Evolutionary conservation across 1,140 invertebrate species (phyloP).

Genomic region (Cherax quadricarinatus): DNA sequence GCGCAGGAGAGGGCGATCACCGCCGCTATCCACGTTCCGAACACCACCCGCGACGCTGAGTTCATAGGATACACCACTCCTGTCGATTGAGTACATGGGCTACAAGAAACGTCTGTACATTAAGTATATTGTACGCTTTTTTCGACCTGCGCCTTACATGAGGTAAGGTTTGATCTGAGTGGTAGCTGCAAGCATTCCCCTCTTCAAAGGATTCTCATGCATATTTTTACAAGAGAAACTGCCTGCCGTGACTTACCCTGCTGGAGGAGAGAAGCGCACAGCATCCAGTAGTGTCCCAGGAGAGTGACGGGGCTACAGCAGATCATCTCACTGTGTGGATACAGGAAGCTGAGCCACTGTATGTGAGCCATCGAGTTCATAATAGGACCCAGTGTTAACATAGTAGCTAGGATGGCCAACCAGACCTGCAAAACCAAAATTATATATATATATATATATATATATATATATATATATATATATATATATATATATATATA

Average conservation of each 20-base stretch:
- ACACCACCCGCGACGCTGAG: constrained; percentile 7
- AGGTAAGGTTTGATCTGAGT: too few species aligned
- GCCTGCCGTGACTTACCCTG: not conserved
- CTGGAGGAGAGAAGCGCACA: constrained; percentile 24
- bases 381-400: not conserved
- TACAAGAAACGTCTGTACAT: not conserved
- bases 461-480: too few species aligned
- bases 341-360: not conserved
- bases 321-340: not conserved
- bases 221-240: too few species aligned
- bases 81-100: not conserved
- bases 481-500: too few species aligned
- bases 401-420: not conserved
- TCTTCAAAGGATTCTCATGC: too few species aligned
- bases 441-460: too few species aligned
- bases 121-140: too few species aligned
- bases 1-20: constrained; percentile 30
- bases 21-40: constrained; percentile 21
- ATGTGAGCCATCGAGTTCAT: not conserved
- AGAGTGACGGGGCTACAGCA: not conserved
- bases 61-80: constrained; percentile 34
- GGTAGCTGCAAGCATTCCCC: too few species aligned
- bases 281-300: constrained; percentile 29
- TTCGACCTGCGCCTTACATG: too few species aligned
- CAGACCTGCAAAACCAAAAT: not conserved